Conservation (phyloP, 2,888 invertebrate species). For the Apocheima hispidaria region DNA sequence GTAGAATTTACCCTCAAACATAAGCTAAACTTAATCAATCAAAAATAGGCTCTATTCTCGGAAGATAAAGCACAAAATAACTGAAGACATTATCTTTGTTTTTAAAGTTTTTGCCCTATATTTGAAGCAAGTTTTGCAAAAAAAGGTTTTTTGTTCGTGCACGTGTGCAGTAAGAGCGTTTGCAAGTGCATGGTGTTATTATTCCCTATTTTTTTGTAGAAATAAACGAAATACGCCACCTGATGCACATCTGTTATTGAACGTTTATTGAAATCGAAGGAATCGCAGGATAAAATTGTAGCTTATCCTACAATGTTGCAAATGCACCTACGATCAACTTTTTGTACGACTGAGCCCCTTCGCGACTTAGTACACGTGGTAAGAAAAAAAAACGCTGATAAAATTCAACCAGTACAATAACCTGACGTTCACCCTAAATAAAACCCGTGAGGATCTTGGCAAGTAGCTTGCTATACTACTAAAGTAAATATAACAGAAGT, state of each 20-base stretch:
- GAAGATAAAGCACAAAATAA: constrained; percentile 4
- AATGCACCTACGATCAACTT: neutral
- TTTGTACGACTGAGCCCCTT: no score
- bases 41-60: constrained; percentile 19
- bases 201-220: constrained; percentile 3
- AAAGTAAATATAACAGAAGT: no score
- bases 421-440: no score
- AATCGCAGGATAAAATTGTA: neutral
- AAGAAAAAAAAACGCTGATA: no score
- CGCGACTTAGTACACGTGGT: no score
- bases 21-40: neutral
- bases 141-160: constrained; percentile 35
- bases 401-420: no score
- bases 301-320: neutral
- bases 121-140: constrained; percentile 48
- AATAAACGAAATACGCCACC: constrained; percentile 28
- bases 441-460: no score
- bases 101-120: constrained; percentile 48
- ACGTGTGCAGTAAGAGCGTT: constrained; percentile 31
- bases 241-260: constrained; percentile 33
- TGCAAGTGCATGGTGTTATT: constrained; percentile 33
- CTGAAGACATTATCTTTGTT: neutral
- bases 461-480: no score
- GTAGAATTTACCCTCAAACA: constrained; percentile 49
- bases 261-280: neutral